A percentile compares a stretch with the other conserved stretches of the same genome.
Evolutionary conservation across 2,888 invertebrate genomes (phyloP).

Genomic region (Macrosoma leucophasiata): DNA sequence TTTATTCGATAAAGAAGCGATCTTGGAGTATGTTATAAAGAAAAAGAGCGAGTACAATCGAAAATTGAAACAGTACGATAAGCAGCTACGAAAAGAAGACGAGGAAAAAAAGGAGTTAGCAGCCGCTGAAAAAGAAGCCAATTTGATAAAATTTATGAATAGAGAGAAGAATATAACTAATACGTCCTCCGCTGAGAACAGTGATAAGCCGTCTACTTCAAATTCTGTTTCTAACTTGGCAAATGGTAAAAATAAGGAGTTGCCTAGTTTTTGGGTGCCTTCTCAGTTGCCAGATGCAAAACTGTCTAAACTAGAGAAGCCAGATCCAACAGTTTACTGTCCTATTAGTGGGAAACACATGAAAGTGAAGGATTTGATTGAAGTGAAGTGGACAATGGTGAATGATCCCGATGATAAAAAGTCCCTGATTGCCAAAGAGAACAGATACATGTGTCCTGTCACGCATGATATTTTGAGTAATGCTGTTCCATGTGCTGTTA

Average conservation of each 20-base stretch:
- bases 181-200: conserved; percentile 31
- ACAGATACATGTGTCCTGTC: conserved; percentile 97
- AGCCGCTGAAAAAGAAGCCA: conserved; percentile 83
- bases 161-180: conserved; percentile 86
- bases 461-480: conserved; percentile 97
- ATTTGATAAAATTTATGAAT: conserved; percentile 86
- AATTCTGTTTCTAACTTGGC: conserved; percentile 86
- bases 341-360: conserved; percentile 81
- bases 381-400: conserved; percentile 93
- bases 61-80: conserved; percentile 94
- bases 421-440: conserved; percentile 90
- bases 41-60: conserved; percentile 94
- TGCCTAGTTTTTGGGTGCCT: conserved; percentile 98
- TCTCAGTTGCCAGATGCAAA: conserved; percentile 93
- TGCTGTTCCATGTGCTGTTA: conserved; percentile 94
- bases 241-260: conserved; percentile 83
- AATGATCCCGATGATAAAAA: conserved; percentile 92
- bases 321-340: conserved; percentile 59
- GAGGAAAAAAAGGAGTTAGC: conserved; percentile 81
- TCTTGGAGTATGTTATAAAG: conserved; percentile 94
- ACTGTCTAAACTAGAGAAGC: conserved; percentile 68
- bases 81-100: conserved; percentile 85
- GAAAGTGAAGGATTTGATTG: conserved; percentile 93
- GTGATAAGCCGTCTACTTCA: conserved; percentile 36
- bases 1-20: conserved; percentile 97